These are phyloP conservation scores for Phengaris alcon DNA, from an alignment of 2,888 invertebrate species.

Conservation along the genomic window DNA sequence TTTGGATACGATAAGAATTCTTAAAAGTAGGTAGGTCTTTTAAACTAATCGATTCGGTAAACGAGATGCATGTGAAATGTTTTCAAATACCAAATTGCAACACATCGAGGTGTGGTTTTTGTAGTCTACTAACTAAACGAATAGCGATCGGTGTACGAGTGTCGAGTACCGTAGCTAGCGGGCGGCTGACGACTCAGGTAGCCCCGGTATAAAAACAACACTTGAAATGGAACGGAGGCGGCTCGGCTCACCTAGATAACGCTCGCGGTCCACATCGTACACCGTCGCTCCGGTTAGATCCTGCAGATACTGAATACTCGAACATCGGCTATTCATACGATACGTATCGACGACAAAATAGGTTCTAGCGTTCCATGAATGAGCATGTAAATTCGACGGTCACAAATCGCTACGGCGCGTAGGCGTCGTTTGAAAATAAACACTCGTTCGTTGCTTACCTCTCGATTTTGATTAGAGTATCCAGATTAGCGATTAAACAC, in stretches of 20 bases:
- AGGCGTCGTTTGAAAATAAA: conserved; percentile 75
- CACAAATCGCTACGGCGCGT: conserved; percentile 76
- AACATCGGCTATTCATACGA: conserved; percentile 69
- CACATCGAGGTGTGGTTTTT: conserved; percentile 18
- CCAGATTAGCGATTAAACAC: conserved; percentile 72
- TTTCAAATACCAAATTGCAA: conserved; percentile 4
- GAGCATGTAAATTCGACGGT: conserved; percentile 76
- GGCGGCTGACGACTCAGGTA: conserved; percentile 56
- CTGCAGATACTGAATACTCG: background rate
- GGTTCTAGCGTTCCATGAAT: conserved; percentile 69
- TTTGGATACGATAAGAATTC: background rate
- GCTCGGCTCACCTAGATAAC: conserved; percentile 70
- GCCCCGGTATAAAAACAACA: conserved; percentile 74
- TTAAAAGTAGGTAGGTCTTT: background rate
- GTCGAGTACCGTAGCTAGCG: conserved; percentile 36
- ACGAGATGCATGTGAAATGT: background rate
- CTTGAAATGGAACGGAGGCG: conserved; percentile 71
- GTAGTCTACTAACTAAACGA: conserved; percentile 51
- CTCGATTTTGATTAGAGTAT: conserved; percentile 72
- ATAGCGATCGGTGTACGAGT: conserved; percentile 31
- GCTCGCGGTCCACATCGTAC: conserved; percentile 49
- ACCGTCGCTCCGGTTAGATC: conserved; percentile 4
- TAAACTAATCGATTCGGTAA: background rate
- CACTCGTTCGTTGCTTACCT: conserved; percentile 63
- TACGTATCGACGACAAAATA: conserved; percentile 72